Conservation (phyloP, 2,888 invertebrate genomes). For the Tetragonula carbonaria region DNA sequence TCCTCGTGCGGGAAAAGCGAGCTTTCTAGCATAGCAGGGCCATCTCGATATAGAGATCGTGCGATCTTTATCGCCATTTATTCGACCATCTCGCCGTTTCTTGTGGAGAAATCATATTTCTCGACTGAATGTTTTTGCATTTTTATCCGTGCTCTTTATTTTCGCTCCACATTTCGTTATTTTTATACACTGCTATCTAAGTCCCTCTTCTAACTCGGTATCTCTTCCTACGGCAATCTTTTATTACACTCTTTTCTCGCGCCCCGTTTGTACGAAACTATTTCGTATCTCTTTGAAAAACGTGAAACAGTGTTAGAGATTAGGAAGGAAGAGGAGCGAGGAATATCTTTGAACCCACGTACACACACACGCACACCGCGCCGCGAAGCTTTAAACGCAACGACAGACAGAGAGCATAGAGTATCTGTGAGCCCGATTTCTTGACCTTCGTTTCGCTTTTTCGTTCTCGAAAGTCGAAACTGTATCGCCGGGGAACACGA, state of each 20-base stretch:
- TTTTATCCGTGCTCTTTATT: slow-evolving; percentile 4
- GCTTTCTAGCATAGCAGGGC: slow-evolving; percentile 33
- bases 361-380: not conserved
- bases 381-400: not conserved
- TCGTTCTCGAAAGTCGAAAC: slow-evolving; percentile 16
- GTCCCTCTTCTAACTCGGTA: not conserved
- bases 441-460: slow-evolving; percentile 49
- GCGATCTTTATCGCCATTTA: slow-evolving; percentile 50
- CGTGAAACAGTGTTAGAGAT: not conserved
- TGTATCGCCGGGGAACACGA: slow-evolving; percentile 38
- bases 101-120: slow-evolving; percentile 31
- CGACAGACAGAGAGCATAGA: not conserved
- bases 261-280: not conserved
- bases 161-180: not conserved
- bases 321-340: not conserved
- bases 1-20: slow-evolving; percentile 53
- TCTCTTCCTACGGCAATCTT: not conserved
- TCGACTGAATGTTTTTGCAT: not conserved
- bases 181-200: not conserved
- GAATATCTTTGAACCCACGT: not conserved
- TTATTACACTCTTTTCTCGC: not conserved
- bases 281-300: not conserved
- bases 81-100: slow-evolving; percentile 4
- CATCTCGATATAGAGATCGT: slow-evolving; percentile 45
- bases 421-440: slow-evolving; percentile 26